Conservation (phyloP, 2,113 vertebrate genomes). For the Eptesicus fuscus region DNA sequence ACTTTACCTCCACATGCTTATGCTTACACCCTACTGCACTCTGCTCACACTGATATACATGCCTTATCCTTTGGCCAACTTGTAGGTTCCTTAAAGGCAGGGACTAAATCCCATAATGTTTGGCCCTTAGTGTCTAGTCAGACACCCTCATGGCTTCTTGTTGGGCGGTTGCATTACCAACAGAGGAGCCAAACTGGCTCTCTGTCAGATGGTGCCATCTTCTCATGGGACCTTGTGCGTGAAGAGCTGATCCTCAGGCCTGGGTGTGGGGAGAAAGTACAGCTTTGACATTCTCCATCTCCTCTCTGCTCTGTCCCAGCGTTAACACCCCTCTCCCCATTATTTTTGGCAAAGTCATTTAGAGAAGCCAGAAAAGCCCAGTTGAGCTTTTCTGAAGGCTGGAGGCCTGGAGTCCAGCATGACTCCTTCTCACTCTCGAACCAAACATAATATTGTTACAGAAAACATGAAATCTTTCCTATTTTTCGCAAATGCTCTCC, state of each 20-base stretch:
- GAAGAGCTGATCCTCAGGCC: neutral
- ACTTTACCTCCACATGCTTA: neutral
- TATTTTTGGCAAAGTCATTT: neutral
- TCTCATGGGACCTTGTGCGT: neutral
- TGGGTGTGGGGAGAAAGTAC: neutral
- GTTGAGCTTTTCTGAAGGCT: constrained; percentile 13
- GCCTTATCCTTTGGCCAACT: neutral
- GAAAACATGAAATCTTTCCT: constrained; percentile 53
- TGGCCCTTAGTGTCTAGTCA: neutral
- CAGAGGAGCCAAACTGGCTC: neutral
- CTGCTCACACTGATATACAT: neutral
- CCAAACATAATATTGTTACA: constrained; percentile 67
- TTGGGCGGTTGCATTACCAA: neutral
- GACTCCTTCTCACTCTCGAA: constrained; percentile 22
- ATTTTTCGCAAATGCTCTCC: constrained; percentile 29
- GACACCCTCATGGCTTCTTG: neutral
- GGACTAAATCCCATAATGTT: neutral
- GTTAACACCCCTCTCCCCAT: neutral
- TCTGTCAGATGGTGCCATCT: neutral
- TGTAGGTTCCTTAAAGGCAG: neutral
- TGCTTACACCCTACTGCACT: neutral
- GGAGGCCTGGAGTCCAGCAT: constrained; percentile 15
- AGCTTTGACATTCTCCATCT: neutral
- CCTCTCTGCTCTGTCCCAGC: neutral
- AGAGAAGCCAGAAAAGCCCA: neutral